These are phyloP conservation scores for Solenodon paradoxus DNA, from an alignment of 2,113 vertebrate genomes.

Conservation along the genomic window DNA sequence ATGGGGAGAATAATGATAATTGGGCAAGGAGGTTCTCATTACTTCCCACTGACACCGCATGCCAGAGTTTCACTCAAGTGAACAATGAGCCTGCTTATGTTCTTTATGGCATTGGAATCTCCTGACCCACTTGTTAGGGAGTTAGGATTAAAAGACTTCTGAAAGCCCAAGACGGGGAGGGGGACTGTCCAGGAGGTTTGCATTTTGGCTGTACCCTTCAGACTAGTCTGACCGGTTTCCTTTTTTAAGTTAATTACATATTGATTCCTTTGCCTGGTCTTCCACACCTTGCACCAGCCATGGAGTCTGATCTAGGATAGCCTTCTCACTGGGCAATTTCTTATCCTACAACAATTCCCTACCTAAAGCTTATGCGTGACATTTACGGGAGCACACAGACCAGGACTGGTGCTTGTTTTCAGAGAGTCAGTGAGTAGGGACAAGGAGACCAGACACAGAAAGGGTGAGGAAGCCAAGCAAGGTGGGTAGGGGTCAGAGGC, in stretches of 20 bases:
- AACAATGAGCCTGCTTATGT: neutral
- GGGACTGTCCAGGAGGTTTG: neutral
- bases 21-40: conserved; percentile 36
- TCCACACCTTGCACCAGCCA: neutral
- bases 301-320: neutral
- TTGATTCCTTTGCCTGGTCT: neutral
- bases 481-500: neutral
- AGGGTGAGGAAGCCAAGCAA: neutral
- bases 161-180: neutral
- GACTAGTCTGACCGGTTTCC: fast-evolving
- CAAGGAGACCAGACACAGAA: neutral
- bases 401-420: neutral
- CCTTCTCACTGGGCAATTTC: neutral
- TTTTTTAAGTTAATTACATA: neutral
- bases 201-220: neutral
- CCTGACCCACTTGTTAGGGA: neutral
- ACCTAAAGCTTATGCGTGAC: neutral
- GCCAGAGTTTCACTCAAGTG: neutral
- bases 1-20: conserved; percentile 34
- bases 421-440: neutral
- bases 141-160: neutral
- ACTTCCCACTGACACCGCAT: neutral
- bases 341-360: neutral
- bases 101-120: neutral
- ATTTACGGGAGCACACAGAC: neutral